Base-by-base conservation (phyloP, 2,113 vertebrate genomes). In the Ahaetulla prasina region DNA sequence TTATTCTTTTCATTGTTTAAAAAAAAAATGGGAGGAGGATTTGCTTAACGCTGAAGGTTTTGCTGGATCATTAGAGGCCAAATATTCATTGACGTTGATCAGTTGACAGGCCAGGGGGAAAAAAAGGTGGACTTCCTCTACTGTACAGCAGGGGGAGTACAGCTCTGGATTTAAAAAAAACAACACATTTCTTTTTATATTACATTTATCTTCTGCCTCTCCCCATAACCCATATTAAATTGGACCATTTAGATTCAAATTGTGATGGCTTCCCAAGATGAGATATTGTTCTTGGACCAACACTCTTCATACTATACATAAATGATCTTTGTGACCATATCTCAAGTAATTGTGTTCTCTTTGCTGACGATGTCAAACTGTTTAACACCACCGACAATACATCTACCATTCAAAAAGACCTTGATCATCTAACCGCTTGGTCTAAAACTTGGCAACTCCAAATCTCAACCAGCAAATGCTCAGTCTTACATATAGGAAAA, bases 1-100 rank as follows among this genome's bases (percentile, higher is more conserved):
- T 80, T 80, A 39, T 35, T 39, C 35, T 80, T 43, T 22, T 22
- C 35, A 43, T 80, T 80, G 7, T 80, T 60, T 91, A 89, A 86
- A 11, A 89, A 54, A 39, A 39, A 57, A 39, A 92, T 53, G 45
- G 74, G 35, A 90, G 88, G 95, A 0, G n/a, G 93, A 89, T 95
- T 95, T 94, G 94, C 92, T 57, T 9, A 52, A 92, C 85, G 85
- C 88, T 93, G 90, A 94, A 94, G 95, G 90, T 94, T 95, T 95
- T 45, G 88, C 93, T 93, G 18, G 88, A 90, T 88, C 93, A 95
- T 94, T 92, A 94, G 92, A 94, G 95, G 94, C 94, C 87, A 92
- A 95, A 90, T 0, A 0, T 35, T 68, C 35, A 39, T 9, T 80
- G 68, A 20, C 1, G n/a, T 35, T 74, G 35, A 80, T 80, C 68